Evolutionary conservation across 2,113 vertebrate species (phyloP), one percentile per base, ranked within the genome.

Genomic region (Scortum barcoo): DNA sequence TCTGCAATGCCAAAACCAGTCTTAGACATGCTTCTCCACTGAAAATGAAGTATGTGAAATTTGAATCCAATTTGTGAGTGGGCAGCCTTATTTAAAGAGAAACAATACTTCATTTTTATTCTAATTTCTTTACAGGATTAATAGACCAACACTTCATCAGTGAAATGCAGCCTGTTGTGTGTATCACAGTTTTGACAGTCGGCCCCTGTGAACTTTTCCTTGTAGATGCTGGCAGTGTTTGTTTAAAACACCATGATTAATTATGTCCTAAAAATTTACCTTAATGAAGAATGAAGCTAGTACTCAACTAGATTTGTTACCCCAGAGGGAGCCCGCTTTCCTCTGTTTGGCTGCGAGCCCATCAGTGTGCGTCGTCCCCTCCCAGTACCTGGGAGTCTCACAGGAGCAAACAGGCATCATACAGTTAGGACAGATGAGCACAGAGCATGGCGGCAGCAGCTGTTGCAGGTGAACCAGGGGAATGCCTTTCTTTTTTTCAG

Each of bases 341-440:
- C 67, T 87, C 42, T 80, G 58, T 86, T 80, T 89, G 86, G 75
- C 88, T 91, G 76, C 69, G 67, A 90, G 85, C 81, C 73, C 70
- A 87, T 85, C 84, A 78, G 89, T 54, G 88, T 88, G 88, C 36
- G 56, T 88, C 80, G 71, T 85, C 85, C 81, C 85, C 83, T 92
- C 70, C 77, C 87, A 68, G 78, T 86, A 76, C 86, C 88, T 86
- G 79, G 10, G 60, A 83, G 62, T 81, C 83, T 93, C 90, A 60
- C 30, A 48, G 83, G 91, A 91, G 67, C 66, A 72, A 51, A 71
- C 63, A 76, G 48, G 79, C 83, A 76, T 77, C 86, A 75, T 76
- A 90, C 92, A 92, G 92, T 94, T 89, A 93, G 93, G 85, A 90
- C 86, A 83, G 85, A 92, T 89, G 87, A 89, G 89, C 88, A 86